Conservation (phyloP, 2,113 vertebrate species). For the Erinaceus europaeus region DNA sequence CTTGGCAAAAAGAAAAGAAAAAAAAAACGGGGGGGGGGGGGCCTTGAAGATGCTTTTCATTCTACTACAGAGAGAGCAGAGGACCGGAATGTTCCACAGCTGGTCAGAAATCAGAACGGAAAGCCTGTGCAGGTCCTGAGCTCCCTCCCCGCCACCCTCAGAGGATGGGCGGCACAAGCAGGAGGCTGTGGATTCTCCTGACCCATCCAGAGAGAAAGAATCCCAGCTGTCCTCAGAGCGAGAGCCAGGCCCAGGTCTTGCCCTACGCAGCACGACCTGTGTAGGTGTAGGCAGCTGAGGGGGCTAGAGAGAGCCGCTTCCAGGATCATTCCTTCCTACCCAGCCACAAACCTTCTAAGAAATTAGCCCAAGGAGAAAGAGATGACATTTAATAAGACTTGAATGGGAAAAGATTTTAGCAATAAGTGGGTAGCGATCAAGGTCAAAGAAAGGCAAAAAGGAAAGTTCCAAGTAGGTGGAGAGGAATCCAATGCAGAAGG, state of each 20-base stretch:
- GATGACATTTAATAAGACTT: not conserved
- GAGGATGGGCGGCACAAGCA: too few species aligned
- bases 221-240: not conserved
- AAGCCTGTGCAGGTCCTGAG: not conserved
- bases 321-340: not conserved
- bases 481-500: too few species aligned
- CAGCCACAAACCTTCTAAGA: not conserved
- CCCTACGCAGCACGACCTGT: not conserved
- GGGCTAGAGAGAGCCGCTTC: not conserved
- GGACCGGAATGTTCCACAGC: rapidly evolving
- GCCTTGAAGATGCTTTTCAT: not conserved
- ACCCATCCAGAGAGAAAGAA: not conserved
- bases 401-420: not conserved
- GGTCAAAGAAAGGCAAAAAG: too few species aligned
- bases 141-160: not conserved
- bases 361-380: not conserved
- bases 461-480: too few species aligned
- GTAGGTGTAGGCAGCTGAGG: not conserved
- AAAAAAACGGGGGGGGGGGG: not conserved
- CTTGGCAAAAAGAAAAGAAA: too few species aligned
- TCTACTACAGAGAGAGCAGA: not conserved
- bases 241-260: not conserved
- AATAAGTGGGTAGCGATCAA: rapidly evolving
- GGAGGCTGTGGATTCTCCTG: not conserved
- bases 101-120: not conserved